These are phyloP conservation scores for Pomacea canaliculata DNA, from an alignment of 2,888 invertebrate genomes.

Conservation along the genomic window DNA sequence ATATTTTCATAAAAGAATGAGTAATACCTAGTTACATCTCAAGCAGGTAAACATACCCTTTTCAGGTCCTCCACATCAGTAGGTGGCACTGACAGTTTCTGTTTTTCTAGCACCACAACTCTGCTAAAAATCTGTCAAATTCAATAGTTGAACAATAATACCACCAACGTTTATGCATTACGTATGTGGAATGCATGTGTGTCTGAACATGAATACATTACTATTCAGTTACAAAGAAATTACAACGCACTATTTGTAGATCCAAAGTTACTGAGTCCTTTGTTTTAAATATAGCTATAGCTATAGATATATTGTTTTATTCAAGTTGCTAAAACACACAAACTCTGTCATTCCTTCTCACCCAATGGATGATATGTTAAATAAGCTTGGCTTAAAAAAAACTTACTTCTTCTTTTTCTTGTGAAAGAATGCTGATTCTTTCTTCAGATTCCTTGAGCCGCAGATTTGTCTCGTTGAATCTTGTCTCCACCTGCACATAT, in stretches of 20 bases:
- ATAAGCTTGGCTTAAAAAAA: neutral
- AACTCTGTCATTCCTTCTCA: too few species aligned
- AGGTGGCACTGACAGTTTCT: neutral
- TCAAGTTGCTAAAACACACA: too few species aligned
- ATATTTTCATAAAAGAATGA: too few species aligned
- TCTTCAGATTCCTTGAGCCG: neutral
- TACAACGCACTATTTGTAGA: too few species aligned
- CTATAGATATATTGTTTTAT: too few species aligned
- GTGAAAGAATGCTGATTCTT: neutral
- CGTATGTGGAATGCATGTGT: neutral
- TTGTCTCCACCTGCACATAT: neutral
- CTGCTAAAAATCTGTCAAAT: conserved; percentile 13
- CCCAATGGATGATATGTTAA: too few species aligned
- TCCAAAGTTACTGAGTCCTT: too few species aligned
- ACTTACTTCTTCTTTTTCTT: conserved; percentile 23
- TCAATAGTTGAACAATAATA: too few species aligned
- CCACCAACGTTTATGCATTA: too few species aligned
- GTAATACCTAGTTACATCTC: neutral
- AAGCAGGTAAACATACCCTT: conserved; percentile 2
- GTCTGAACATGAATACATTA: too few species aligned
- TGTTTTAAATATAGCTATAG: too few species aligned
- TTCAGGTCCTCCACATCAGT: conserved; percentile 14
- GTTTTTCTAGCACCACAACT: conserved; percentile 18
- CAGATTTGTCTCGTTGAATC: neutral
- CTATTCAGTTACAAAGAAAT: too few species aligned